phyloP scores from a whole-genome alignment of 2,797 vertebrate genomes.

The Danio tinwini region DNA sequence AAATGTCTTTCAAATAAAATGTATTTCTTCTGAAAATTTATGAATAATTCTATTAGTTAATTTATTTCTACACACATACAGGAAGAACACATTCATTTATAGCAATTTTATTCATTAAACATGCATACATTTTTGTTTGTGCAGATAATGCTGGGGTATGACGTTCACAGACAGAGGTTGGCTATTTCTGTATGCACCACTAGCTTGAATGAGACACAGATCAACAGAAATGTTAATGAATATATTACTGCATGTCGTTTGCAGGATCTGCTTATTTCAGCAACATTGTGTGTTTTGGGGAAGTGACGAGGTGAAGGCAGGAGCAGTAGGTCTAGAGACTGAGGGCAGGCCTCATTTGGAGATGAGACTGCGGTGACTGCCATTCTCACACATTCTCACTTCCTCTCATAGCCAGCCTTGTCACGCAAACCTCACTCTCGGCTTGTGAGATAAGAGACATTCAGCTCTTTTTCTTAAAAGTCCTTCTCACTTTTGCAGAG shows the following conservation, averaged over 20 bases:
- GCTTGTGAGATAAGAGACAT: conserved; percentile 49
- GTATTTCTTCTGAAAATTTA: too few relatives aligned
- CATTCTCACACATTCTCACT: conserved; percentile 70
- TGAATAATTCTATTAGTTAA: too few relatives aligned
- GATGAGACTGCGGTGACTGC: conserved; percentile 64
- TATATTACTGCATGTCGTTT: conserved; percentile 1
- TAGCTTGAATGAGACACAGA: too few relatives aligned
- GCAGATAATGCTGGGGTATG: too few relatives aligned
- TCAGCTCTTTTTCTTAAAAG: conserved; percentile 34
- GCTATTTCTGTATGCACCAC: too few relatives aligned
- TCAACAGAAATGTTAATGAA: too few relatives aligned
- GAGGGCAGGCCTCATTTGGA: conserved; percentile 44
- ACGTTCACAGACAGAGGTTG: too few relatives aligned
- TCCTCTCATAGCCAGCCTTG: conserved; percentile 68
- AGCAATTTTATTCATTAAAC: too few relatives aligned
- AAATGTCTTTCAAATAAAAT: neutral
- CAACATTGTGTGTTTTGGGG: neutral
- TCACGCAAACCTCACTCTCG: conserved; percentile 66
- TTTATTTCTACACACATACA: too few relatives aligned
- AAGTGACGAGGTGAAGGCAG: conserved; percentile 9
- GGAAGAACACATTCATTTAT: too few relatives aligned
- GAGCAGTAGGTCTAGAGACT: conserved; percentile 40
- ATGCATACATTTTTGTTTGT: too few relatives aligned
- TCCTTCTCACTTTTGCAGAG: neutral
- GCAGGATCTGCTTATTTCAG: neutral